Evolutionary conservation across 2,797 vertebrate species (phyloP).

Genomic region (Esox masquinongy): DNA sequence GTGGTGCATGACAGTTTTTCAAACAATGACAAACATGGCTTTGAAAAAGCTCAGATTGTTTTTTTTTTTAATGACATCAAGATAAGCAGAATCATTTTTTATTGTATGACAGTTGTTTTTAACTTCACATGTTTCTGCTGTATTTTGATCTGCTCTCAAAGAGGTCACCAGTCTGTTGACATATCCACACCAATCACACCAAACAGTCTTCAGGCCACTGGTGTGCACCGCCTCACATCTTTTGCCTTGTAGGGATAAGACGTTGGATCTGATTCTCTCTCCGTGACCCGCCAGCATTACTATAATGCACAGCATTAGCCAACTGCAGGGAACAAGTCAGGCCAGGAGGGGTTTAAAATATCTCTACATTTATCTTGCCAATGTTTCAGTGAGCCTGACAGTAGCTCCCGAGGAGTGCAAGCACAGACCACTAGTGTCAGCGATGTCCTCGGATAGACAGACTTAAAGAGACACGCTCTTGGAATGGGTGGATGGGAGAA

Average conservation of each 20-base stretch:
- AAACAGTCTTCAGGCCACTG: neutral
- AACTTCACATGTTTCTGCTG: neutral
- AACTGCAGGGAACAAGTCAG: slow-evolving; percentile 31
- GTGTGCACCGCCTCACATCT: neutral
- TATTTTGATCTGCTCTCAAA: neutral
- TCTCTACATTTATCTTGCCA: slow-evolving; percentile 68
- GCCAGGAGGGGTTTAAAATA: slow-evolving; percentile 66
- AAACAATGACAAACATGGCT: neutral
- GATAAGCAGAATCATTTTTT: neutral
- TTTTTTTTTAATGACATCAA: neutral
- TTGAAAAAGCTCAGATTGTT: neutral
- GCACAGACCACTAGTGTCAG: slow-evolving; percentile 62
- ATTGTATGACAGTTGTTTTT: neutral
- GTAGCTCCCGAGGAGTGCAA: slow-evolving; percentile 38
- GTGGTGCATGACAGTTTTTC: neutral
- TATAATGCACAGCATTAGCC: slow-evolving; percentile 44
- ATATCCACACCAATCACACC: neutral
- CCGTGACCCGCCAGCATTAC: slow-evolving; percentile 35
- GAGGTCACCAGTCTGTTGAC: neutral
- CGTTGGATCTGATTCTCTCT: slow-evolving; percentile 30
- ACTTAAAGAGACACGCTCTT: slow-evolving; percentile 41
- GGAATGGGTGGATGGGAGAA: slow-evolving; percentile 42
- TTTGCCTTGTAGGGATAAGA: slow-evolving; percentile 64
- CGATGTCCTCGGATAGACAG: slow-evolving; percentile 53
- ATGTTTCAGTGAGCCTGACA: slow-evolving; percentile 64